Evolutionary conservation across 2,797 vertebrate species (phyloP).

Genomic region (Allobates femoralis): DNA sequence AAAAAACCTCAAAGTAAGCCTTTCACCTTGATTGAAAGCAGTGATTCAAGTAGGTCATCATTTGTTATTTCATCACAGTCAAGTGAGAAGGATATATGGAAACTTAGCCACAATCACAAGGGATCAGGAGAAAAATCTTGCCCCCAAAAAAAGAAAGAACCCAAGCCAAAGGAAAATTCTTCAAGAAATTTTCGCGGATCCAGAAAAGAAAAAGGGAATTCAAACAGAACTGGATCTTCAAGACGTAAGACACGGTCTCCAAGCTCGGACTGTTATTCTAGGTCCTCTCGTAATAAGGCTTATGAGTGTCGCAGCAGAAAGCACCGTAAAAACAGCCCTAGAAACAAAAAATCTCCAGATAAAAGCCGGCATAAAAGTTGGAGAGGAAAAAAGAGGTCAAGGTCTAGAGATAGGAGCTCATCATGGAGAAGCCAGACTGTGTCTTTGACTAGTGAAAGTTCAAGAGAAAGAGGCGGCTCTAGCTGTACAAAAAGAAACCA

Average conservation of each 20-base stretch:
- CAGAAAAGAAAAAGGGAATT: slow-evolving; percentile 67
- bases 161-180: slow-evolving; percentile 60
- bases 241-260: slow-evolving; percentile 67
- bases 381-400: slow-evolving; percentile 72
- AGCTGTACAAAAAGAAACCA: slow-evolving; percentile 79
- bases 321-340: slow-evolving; percentile 68
- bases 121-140: slow-evolving; percentile 28
- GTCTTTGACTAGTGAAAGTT: slow-evolving; percentile 76
- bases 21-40: slow-evolving; percentile 77
- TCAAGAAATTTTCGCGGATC: slow-evolving; percentile 55
- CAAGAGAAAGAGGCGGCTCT: slow-evolving; percentile 74
- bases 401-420: slow-evolving; percentile 71
- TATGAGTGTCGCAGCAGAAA: slow-evolving; percentile 70
- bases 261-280: slow-evolving; percentile 71
- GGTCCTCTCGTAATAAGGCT: slow-evolving; percentile 66
- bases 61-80: slow-evolving; percentile 67
- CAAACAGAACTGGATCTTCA: slow-evolving; percentile 64
- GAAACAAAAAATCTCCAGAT: slow-evolving; percentile 71
- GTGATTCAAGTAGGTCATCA: slow-evolving; percentile 70
- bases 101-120: slow-evolving; percentile 64
- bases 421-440: slow-evolving; percentile 75
- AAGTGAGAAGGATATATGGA: slow-evolving; percentile 68
- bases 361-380: slow-evolving; percentile 69
- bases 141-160: slow-evolving; percentile 61
- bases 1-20: slow-evolving; percentile 77